Evolutionary conservation across 2,113 vertebrate genomes (phyloP), one percentile per base, ranked within the genome.

Genomic region (Stegostoma tigrinum): DNA sequence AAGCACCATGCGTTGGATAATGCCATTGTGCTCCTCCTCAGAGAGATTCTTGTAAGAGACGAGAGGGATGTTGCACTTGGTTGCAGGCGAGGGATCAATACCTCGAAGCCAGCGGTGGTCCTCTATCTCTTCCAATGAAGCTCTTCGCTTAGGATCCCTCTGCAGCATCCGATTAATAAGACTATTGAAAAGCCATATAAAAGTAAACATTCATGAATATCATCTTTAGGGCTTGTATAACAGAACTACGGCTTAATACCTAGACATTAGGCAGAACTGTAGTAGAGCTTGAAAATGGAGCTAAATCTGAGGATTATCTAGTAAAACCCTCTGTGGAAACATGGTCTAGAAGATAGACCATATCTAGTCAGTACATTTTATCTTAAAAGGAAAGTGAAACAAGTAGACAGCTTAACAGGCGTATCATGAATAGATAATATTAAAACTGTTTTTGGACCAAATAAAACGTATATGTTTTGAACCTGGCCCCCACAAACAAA

Each of bases 1-100:
- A 0, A 99, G 98, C 96, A 99, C 99, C 99, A 99, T 99, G 96
- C 99, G 98, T 97, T 99, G 99, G 94, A 99, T 99, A 96, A 99
- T 99, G 96, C 99, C 98, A 97, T 99, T 99, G 97, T 99, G 99
- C 87, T 99, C 99, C 96, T 99, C 99, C 64, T 99, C 99, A 0
- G 99, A 99, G 80, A 99, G 98, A 52, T 98, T 99, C 97, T 99
- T 99, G 97, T 99, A 98, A 0, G 99, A 99, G 38, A 99, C 99
- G 0, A 99, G 98, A 5, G 99, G 99, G 96, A 99, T 99, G 97
- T 98, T 99, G 95, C 97, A 99, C 96, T 99, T 99, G 0, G 98
- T 99, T 89, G 99, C 99, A 0, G 99, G 99, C 7, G 99, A 99
- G 0, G 99, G 99, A 97, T 99, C 99, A 30, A 99, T 99, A 10